phyloP scores from a whole-genome alignment of 2,797 vertebrate species.

The Lagorchestes hirsutus region DNA sequence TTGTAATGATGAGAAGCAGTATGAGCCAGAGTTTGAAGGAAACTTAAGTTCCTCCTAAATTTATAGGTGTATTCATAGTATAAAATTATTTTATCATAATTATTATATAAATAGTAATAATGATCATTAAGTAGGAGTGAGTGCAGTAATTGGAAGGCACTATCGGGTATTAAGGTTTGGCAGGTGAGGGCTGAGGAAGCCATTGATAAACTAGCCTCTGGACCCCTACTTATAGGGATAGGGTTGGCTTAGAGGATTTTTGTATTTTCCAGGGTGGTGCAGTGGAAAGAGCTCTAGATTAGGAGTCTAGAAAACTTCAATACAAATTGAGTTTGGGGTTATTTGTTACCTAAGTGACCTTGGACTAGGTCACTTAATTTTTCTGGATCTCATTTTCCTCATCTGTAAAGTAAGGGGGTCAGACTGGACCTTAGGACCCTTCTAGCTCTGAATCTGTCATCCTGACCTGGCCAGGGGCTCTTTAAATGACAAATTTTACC shows the following conservation, averaged over 20 bases:
- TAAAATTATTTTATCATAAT: neutral
- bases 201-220: neutral
- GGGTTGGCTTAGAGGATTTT: neutral
- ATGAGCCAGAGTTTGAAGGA: neutral
- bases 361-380: neutral
- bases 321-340: neutral
- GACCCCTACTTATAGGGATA: neutral
- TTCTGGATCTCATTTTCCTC: neutral
- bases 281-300: neutral
- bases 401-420: neutral
- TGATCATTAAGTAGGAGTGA: neutral
- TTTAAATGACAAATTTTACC: neutral
- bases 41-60: neutral
- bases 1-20: neutral
- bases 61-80: neutral
- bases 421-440: neutral
- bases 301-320: neutral
- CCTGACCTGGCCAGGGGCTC: neutral
- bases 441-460: neutral
- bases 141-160: neutral
- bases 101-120: neutral
- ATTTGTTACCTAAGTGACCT: neutral
- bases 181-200: neutral
- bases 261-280: neutral
- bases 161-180: neutral